These are phyloP conservation scores for Myioborus melanocephalus DNA, from an alignment of 2,797 vertebrate species.

Conservation along the genomic window DNA sequence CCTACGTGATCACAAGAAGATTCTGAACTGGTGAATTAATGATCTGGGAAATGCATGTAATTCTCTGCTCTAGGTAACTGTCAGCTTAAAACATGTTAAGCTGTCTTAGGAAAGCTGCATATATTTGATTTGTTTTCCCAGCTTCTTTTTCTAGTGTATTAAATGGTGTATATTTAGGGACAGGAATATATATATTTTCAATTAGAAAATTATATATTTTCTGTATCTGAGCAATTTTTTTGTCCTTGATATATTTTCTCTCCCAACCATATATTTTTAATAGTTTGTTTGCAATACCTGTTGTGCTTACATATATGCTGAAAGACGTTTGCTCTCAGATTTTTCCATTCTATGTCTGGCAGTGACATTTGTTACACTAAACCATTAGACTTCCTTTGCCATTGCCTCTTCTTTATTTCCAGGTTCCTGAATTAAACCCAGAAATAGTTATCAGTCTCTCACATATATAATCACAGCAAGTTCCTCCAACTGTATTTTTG, in stretches of 20 bases:
- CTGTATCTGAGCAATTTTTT: neutral
- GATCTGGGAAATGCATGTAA: constrained; percentile 10
- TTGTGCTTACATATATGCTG: neutral
- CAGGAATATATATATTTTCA: neutral
- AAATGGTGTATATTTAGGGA: neutral
- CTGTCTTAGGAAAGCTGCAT: neutral
- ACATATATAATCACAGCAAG: constrained; percentile 42
- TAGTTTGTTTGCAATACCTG: constrained; percentile 13
- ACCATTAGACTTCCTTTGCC: constrained; percentile 18
- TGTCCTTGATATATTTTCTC: neutral
- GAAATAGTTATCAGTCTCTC: neutral
- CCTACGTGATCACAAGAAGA: neutral
- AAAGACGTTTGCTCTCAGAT: neutral
- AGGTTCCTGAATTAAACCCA: constrained; percentile 31
- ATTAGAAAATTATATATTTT: neutral
- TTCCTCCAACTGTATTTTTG: neutral
- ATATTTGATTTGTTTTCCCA: neutral
- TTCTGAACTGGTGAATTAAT: constrained; percentile 39
- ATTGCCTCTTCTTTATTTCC: constrained; percentile 3
- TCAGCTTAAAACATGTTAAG: neutral
- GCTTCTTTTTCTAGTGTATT: neutral
- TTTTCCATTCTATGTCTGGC: neutral
- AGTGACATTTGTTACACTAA: constrained; percentile 8
- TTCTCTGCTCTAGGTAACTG: constrained; percentile 46
- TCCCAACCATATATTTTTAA: neutral